Evolutionary conservation across 2,888 invertebrate genomes (phyloP).

Genomic region (Lapara coniferarum): DNA sequence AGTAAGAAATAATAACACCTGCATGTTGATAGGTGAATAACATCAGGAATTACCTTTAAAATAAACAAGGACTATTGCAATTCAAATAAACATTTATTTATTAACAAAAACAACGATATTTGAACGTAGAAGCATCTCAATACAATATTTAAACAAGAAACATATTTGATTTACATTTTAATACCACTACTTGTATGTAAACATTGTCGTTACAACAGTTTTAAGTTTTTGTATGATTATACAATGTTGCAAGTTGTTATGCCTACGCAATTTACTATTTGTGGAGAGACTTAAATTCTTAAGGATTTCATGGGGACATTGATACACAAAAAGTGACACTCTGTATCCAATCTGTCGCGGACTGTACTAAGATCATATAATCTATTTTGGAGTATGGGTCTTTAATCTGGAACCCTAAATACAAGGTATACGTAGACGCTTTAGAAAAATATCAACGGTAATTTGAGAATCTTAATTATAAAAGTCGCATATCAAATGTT

Average conservation of each 20-base stretch:
- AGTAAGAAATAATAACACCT: too few relatives aligned
- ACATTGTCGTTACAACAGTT: not conserved
- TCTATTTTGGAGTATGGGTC: too few relatives aligned
- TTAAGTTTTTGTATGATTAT: not conserved
- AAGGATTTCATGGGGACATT: too few relatives aligned
- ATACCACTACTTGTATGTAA: not conserved
- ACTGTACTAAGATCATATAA: too few relatives aligned
- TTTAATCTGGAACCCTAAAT: too few relatives aligned
- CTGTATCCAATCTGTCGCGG: too few relatives aligned
- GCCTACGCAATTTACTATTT: not conserved
- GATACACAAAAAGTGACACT: too few relatives aligned
- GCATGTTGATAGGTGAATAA: too few relatives aligned
- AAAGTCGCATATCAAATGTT: too few relatives aligned
- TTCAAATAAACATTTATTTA: not conserved
- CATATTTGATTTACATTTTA: conserved; percentile 6
- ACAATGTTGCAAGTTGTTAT: conserved; percentile 5
- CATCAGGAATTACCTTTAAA: not conserved
- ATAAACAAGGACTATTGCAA: not conserved
- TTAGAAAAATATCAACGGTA: too few relatives aligned
- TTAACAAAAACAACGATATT: conserved; percentile 9
- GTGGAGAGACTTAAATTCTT: not conserved
- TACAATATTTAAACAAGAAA: not conserved
- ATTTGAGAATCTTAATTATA: too few relatives aligned
- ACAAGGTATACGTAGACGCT: too few relatives aligned
- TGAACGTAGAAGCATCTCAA: not conserved